Base-by-base conservation (phyloP, 1,140 invertebrate species). In the Psilanteris sp. region DNA sequence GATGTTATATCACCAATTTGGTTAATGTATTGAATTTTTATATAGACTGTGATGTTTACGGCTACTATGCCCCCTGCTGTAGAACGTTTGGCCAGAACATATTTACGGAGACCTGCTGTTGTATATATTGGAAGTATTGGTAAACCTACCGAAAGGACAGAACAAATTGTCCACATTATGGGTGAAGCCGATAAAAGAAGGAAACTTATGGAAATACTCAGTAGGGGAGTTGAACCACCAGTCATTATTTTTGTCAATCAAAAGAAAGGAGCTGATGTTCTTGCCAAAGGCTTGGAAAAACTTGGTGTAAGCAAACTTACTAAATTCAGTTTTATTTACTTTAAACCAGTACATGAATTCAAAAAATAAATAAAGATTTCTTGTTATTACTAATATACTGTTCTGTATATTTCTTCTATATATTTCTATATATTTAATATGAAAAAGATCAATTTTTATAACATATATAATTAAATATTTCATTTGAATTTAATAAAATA, bases 171-270 rank as follows among this genome's bases (percentile, higher is more conserved):
- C 0, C 96, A 96, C 89, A 95, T 99, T 90, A 93, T 99, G 82
- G 91, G 94, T 13, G 97, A 99, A 87, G 93, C 93, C 57, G 96
- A 98, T 79, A 99, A 99, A 86, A 92, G 96, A 46, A 94, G 93
- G 80, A 96, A 96, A 88, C 90, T 97, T 1, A 93, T 96, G 88
- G 94, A 96, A 81, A 94, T 96, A 78, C 89, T 97, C 3, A 94
- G 93, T 66, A 91, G 93, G 54, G 95, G 95, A 4, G 93, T 98
- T 27, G 96, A 97, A 84, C 97, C 97, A 1, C 98, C 98, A 1
- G 95, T 99, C 43, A 99, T 99, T 80, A 99, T 99, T 80, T 99
- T 99, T 83, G 98, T 99, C 72, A 99, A 99, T 88, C 98, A 99
- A 89, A 99, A 99, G 92, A 99, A 99, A 89, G 98, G 98, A 70